These are phyloP conservation scores for Onychomys torridus DNA, from an alignment of 2,797 vertebrate genomes.

Conservation along the genomic window DNA sequence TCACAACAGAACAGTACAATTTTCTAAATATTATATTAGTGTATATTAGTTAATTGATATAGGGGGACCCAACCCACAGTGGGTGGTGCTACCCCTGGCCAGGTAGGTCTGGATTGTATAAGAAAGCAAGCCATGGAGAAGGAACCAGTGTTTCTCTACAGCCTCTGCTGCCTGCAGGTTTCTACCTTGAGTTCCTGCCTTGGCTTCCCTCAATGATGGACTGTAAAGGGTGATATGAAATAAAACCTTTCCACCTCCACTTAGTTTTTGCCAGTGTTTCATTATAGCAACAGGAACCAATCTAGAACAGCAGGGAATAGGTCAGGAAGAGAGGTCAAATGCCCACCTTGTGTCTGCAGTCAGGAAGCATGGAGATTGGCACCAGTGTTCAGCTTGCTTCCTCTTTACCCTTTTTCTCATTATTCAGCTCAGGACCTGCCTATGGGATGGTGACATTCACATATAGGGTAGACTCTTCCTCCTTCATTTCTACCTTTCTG, in stretches of 20 bases:
- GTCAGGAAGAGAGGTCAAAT: neutral
- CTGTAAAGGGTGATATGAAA: neutral
- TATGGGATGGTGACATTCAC: neutral
- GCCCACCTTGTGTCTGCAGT: neutral
- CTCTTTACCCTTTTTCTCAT: too few species aligned
- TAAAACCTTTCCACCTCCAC: neutral
- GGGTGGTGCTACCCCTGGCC: neutral
- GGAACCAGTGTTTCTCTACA: neutral
- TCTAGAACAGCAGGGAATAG: neutral
- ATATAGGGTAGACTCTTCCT: neutral
- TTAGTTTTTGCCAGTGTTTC: neutral
- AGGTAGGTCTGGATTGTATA: neutral
- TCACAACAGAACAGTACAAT: neutral
- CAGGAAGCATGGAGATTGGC: neutral
- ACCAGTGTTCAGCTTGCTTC: neutral
- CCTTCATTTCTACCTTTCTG: neutral
- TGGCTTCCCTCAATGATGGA: neutral
- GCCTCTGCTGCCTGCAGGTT: neutral
- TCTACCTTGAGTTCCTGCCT: neutral
- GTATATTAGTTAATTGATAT: neutral
- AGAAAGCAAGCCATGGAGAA: neutral
- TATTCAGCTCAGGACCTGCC: neutral
- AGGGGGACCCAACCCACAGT: neutral
- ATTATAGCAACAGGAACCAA: neutral
- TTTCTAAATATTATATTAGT: neutral